Percentiles rank a stretch among this genome's conserved stretches.
Evolutionary conservation across 1,140 invertebrate species (phyloP).

Genomic region (Bombus ignitus): DNA sequence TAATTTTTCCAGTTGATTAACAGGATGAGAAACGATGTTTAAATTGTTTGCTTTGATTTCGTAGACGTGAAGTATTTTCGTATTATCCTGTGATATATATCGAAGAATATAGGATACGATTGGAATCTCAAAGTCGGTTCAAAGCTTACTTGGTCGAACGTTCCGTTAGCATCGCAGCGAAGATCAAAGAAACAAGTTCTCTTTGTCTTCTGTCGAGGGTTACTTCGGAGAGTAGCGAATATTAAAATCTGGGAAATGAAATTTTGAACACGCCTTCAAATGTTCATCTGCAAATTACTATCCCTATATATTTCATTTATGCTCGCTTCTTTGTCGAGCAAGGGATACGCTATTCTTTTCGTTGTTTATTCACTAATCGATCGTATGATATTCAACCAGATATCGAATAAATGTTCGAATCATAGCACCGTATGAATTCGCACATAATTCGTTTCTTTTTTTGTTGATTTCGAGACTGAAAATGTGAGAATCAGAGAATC

Average conservation of each 20-base stretch:
- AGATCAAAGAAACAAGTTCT: slow-evolving; percentile 48
- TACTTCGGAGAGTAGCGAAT: slow-evolving; percentile 26
- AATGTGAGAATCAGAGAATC: neutral
- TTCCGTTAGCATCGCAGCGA: slow-evolving; percentile 16
- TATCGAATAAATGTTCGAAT: neutral
- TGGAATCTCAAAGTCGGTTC: slow-evolving; percentile 18
- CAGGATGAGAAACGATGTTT: neutral
- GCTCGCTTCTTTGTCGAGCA: too few species aligned
- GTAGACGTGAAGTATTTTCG: neutral
- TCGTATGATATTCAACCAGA: neutral
- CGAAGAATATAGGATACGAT: slow-evolving; percentile 19
- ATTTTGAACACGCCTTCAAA: slow-evolving; percentile 24
- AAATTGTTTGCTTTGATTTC: neutral
- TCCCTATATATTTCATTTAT: too few species aligned
- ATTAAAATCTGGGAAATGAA: slow-evolving; percentile 51
- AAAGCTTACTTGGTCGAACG: slow-evolving; percentile 34
- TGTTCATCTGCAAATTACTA: neutral
- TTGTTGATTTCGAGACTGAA: neutral
- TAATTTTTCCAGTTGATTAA: neutral
- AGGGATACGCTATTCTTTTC: too few species aligned
- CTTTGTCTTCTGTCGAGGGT: slow-evolving; percentile 30
- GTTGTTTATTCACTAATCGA: neutral
- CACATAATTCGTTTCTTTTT: neutral
- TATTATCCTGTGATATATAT: slow-evolving; percentile 4
- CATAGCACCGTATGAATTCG: neutral